Percentiles rank a stretch among this genome's conserved stretches.
Conservation (phyloP, 2,113 vertebrate species). For the Gymnarchus niloticus region DNA sequence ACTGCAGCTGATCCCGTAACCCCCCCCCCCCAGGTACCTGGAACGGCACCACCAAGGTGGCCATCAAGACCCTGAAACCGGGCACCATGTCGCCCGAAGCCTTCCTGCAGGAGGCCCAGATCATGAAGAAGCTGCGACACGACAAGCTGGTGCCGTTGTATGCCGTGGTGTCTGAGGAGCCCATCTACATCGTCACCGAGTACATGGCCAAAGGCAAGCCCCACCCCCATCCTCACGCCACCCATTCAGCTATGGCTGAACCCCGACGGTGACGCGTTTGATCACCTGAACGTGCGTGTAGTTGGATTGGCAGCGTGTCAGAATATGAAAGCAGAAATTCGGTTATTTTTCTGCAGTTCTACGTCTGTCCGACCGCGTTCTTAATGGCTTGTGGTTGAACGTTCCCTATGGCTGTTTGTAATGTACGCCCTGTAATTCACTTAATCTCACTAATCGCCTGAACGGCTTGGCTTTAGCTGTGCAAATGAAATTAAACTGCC, state of each 20-base stretch:
- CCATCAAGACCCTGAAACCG: constrained; percentile 90
- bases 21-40: constrained; percentile 72
- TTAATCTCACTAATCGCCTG: background rate
- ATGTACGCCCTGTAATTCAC: background rate
- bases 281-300: too few species aligned
- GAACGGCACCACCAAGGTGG: constrained; percentile 95
- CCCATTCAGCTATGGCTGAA: background rate
- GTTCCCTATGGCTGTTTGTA: background rate
- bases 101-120: constrained; percentile 92
- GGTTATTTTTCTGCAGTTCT: background rate
- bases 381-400: background rate
- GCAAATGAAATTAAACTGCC: background rate
- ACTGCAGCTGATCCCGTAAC: background rate
- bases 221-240: background rate
- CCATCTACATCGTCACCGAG: constrained; percentile 92
- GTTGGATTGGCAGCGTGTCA: too few species aligned
- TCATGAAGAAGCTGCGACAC: constrained; percentile 91
- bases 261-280: too few species aligned
- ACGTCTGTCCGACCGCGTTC: background rate
- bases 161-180: constrained; percentile 90
- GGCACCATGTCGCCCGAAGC: constrained; percentile 96
- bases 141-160: constrained; percentile 92
- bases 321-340: too few species aligned
- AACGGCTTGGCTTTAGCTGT: background rate
- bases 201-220: constrained; percentile 88